Conservation (phyloP, 2,888 invertebrate genomes). For the Biston betularia region DNA sequence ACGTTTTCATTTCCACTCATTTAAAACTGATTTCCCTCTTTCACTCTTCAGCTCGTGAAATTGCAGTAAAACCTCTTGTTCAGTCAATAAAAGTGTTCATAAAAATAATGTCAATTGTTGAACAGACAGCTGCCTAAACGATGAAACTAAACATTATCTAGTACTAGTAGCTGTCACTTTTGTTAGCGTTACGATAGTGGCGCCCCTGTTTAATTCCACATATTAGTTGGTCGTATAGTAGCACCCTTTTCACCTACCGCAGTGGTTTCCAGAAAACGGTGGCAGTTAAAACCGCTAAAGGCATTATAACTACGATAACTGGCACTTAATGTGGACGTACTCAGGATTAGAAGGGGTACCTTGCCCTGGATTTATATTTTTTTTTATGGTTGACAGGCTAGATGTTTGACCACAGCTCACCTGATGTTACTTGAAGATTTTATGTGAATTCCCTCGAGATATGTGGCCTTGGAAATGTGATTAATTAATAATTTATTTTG, state of each 20-base stretch:
- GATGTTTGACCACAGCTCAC: no score
- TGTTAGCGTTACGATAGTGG: not conserved
- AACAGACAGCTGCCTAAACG: not conserved
- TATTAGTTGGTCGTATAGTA: slow-evolving; percentile 21
- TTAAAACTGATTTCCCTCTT: slow-evolving; percentile 37
- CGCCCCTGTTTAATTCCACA: not conserved
- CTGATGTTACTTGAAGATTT: no score
- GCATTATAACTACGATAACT: slow-evolving; percentile 53
- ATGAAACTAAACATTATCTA: not conserved
- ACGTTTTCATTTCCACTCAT: slow-evolving; percentile 24
- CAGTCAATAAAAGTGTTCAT: slow-evolving; percentile 50
- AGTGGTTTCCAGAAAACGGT: slow-evolving; percentile 61
- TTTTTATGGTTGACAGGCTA: no score
- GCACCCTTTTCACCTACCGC: slow-evolving; percentile 66
- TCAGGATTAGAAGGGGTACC: slow-evolving; percentile 15
- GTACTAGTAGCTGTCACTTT: not conserved
- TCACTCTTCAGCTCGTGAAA: slow-evolving; percentile 44
- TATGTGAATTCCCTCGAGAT: slow-evolving; percentile 62
- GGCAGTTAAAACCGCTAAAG: slow-evolving; percentile 43
- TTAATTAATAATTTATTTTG: no score
- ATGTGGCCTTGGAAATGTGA: slow-evolving; percentile 32
- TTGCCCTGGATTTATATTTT: not conserved
- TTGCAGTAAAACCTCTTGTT: slow-evolving; percentile 45
- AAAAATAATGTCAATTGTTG: slow-evolving; percentile 68
- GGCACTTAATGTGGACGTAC: slow-evolving; percentile 34